Percentiles rank a stretch among this genome's conserved stretches.
Evolutionary conservation across 1,140 invertebrate species (phyloP).

Genomic region (Trichogramma pretiosum): DNA sequence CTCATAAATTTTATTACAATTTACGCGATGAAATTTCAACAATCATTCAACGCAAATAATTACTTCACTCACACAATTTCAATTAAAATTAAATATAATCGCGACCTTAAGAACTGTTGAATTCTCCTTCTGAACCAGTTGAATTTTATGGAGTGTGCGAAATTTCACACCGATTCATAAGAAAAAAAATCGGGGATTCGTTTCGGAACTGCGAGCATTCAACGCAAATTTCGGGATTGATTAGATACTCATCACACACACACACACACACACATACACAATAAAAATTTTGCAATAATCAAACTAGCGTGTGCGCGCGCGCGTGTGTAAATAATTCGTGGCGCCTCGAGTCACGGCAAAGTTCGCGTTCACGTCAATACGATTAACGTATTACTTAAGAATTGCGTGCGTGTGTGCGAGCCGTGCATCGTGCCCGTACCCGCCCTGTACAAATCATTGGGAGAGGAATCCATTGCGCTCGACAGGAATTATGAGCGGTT

Average conservation of each 20-base stretch:
- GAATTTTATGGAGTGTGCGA: no score
- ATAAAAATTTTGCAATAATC: not conserved
- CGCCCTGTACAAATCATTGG: not conserved
- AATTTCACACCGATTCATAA: no score
- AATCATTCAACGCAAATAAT: no score
- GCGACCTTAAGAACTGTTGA: no score
- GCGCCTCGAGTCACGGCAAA: not conserved
- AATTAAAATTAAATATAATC: no score
- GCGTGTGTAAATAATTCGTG: not conserved
- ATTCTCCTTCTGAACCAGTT: no score
- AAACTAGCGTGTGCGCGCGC: not conserved
- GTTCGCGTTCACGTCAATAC: not conserved
- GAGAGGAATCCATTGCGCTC: not conserved
- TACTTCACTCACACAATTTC: no score
- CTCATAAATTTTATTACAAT: no score
- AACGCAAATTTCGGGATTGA: not conserved
- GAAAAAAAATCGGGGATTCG: no score
- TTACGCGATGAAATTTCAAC: no score
- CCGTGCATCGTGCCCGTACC: no score
- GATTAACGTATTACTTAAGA: conserved; percentile 16
- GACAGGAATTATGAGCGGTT: not conserved
- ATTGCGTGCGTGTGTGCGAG: conserved; percentile 1
- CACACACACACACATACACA: not conserved
- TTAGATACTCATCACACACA: not conserved
- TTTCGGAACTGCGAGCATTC: no score